These are phyloP conservation scores for Labeo catla DNA, from an alignment of 2,113 vertebrate species.

Conservation along the genomic window DNA sequence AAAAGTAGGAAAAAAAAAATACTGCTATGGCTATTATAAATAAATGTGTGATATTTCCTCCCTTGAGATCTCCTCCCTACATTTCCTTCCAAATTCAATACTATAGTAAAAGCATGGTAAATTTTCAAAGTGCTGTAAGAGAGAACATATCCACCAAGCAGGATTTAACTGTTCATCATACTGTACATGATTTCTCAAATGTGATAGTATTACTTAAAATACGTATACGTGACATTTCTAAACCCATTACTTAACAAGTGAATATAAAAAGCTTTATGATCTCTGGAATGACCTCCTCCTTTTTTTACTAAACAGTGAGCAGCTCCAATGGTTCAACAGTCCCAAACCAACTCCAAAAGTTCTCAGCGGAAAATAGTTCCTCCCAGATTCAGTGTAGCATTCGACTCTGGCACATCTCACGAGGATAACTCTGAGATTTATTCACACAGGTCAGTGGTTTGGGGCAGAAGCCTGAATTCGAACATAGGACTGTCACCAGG, in stretches of 20 bases:
- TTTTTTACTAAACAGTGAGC: conserved; percentile 15
- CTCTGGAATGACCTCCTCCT: background rate
- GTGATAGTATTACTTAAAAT: background rate
- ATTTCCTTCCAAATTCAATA: background rate
- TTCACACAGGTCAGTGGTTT: conserved; percentile 63
- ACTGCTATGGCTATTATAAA: background rate
- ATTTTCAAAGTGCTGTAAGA: background rate
- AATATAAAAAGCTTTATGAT: background rate
- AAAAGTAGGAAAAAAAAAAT: background rate
- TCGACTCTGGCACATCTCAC: conserved; percentile 22
- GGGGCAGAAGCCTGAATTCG: conserved; percentile 68
- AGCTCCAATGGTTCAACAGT: conserved; percentile 10
- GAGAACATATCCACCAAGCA: conserved; percentile 25
- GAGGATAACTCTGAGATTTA: conserved; percentile 53
- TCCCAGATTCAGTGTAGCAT: background rate
- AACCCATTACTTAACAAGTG: background rate
- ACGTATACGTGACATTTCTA: background rate
- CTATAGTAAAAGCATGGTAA: background rate
- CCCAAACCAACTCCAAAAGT: background rate
- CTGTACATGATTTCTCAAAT: background rate
- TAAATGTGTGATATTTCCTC: background rate
- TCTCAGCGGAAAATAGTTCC: background rate
- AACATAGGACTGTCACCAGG: conserved; percentile 72
- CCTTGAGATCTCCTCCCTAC: background rate
- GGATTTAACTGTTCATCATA: conserved; percentile 25